phyloP scores from a whole-genome alignment of 2,113 vertebrate species.

The Thymallus thymallus region DNA sequence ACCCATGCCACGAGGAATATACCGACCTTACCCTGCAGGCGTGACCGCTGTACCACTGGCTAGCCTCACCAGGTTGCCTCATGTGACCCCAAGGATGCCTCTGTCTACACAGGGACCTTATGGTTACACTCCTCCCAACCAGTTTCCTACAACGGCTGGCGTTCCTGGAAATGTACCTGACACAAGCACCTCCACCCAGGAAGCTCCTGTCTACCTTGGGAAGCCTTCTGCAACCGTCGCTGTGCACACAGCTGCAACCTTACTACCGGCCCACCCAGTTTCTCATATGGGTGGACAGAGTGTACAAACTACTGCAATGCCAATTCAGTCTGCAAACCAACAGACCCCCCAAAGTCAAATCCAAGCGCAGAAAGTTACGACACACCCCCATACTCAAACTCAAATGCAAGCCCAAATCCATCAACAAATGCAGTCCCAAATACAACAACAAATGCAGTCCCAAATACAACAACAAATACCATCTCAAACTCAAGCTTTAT shows the following conservation, averaged over 20 bases:
- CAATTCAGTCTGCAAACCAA: slow-evolving; percentile 58
- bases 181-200: slow-evolving; percentile 66
- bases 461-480: slow-evolving; percentile 56
- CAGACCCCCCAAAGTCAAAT: slow-evolving; percentile 60
- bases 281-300: slow-evolving; percentile 47
- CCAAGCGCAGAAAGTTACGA: slow-evolving; percentile 43
- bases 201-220: slow-evolving; percentile 88
- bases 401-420: slow-evolving; percentile 50
- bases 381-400: slow-evolving; percentile 43
- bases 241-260: slow-evolving; percentile 46
- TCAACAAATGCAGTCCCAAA: slow-evolving; percentile 49
- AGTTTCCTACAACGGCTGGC: slow-evolving; percentile 66
- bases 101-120: slow-evolving; percentile 81
- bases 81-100: slow-evolving; percentile 83
- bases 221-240: slow-evolving; percentile 73
- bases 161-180: slow-evolving; percentile 57
- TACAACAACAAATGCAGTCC: slow-evolving; percentile 41
- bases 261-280: slow-evolving; percentile 49
- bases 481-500: slow-evolving; percentile 70
- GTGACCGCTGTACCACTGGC: slow-evolving; percentile 87
- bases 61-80: slow-evolving; percentile 86
- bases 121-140: slow-evolving; percentile 78
- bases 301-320: slow-evolving; percentile 42
- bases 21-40: slow-evolving; percentile 82
- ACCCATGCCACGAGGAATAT: slow-evolving; percentile 86